These are phyloP conservation scores for Sinelater perroti DNA, from an alignment of 2,888 invertebrate genomes.

Conservation along the genomic window DNA sequence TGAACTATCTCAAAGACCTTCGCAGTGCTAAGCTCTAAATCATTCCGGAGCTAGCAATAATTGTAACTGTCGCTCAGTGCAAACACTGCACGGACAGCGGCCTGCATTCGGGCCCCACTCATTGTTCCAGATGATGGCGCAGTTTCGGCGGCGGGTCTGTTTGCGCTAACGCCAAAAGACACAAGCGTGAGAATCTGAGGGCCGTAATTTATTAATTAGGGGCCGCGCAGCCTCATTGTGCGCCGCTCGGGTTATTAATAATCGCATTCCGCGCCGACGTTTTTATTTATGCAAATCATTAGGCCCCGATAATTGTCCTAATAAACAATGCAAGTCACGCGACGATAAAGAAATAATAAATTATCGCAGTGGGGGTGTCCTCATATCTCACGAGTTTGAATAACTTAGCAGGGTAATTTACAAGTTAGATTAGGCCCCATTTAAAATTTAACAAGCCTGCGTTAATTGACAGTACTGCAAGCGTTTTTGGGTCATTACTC, in stretches of 20 bases:
- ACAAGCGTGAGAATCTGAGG: slow-evolving; percentile 11
- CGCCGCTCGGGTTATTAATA: slow-evolving; percentile 36
- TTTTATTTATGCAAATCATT: slow-evolving; percentile 51
- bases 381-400: slow-evolving; percentile 50
- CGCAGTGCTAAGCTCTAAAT: too few relatives aligned
- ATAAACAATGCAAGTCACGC: slow-evolving; percentile 54
- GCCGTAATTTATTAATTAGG: slow-evolving; percentile 10
- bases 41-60: too few relatives aligned
- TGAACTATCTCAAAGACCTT: too few relatives aligned
- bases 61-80: too few relatives aligned
- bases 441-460: slow-evolving; percentile 48
- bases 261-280: slow-evolving; percentile 35
- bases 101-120: too few relatives aligned
- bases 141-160: too few relatives aligned
- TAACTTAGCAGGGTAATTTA: slow-evolving; percentile 53
- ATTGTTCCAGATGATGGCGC: too few relatives aligned
- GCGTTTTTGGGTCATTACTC: slow-evolving; percentile 40
- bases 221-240: slow-evolving; percentile 16
- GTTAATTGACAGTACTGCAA: slow-evolving; percentile 53
- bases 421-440: slow-evolving; percentile 54
- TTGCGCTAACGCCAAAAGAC: slow-evolving; percentile 4
- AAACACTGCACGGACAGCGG: too few relatives aligned
- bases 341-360: slow-evolving; percentile 53
- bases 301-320: slow-evolving; percentile 52
- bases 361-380: slow-evolving; percentile 51